Conservation (phyloP, 64 coral and sea anemone genomes). For the Stichodactyla mertensii region DNA sequence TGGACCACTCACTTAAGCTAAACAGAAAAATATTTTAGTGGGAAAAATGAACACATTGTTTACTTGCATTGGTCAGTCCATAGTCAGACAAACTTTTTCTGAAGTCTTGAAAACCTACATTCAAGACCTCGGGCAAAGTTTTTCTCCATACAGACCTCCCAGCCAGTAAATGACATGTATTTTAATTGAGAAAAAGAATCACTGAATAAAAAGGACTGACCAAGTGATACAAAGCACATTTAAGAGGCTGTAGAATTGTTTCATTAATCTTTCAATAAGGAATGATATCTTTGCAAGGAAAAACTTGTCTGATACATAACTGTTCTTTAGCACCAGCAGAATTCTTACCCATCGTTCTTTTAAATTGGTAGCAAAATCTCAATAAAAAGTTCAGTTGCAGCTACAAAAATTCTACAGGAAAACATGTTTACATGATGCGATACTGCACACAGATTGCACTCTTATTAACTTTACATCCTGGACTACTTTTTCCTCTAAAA, state of each 20-base stretch:
- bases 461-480: not conserved
- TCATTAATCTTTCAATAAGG: not conserved
- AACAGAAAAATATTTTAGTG: too few relatives aligned
- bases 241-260: not conserved
- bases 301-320: not conserved
- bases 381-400: not conserved
- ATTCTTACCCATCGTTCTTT: not conserved
- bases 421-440: not conserved
- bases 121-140: too few relatives aligned
- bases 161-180: too few relatives aligned
- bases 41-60: too few relatives aligned
- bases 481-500: not conserved
- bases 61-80: too few relatives aligned
- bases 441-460: not conserved
- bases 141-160: too few relatives aligned
- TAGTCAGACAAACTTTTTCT: too few relatives aligned
- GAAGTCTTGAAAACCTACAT: too few relatives aligned
- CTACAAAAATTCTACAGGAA: not conserved
- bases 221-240: too few relatives aligned
- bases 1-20: too few relatives aligned
- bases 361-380: not conserved
- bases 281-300: not conserved
- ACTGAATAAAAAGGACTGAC: too few relatives aligned
- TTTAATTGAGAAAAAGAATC: not conserved
- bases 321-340: not conserved